Evolutionary conservation across 1,140 invertebrate species (phyloP).

Genomic region (Drosophila tropicalis): DNA sequence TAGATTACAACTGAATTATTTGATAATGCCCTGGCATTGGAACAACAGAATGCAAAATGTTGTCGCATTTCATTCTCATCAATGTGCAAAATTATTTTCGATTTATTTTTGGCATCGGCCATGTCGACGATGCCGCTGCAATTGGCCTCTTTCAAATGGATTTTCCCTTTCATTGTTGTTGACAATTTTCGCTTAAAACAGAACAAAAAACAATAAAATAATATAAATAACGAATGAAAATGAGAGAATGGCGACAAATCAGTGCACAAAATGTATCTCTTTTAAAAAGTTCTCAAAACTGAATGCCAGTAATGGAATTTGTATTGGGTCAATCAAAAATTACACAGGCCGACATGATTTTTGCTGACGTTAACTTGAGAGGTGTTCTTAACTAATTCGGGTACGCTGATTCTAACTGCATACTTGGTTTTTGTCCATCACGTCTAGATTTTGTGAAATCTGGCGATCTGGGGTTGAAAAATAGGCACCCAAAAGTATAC

Average conservation of each 20-base stretch:
- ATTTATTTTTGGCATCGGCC: slow-evolving; percentile 24
- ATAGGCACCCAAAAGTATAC: too few species aligned
- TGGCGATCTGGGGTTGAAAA: too few species aligned
- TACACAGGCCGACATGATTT: too few species aligned
- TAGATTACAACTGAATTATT: slow-evolving; percentile 57
- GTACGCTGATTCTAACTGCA: too few species aligned
- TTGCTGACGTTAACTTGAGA: too few species aligned
- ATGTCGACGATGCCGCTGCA: background rate
- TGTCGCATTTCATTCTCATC: slow-evolving; percentile 26
- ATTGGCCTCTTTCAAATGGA: slow-evolving; percentile 11
- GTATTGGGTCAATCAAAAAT: slow-evolving; percentile 3
- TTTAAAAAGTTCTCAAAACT: background rate
- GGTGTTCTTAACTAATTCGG: too few species aligned
- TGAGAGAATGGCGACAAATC: background rate
- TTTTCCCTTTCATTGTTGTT: slow-evolving; percentile 8
- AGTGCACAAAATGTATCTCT: background rate
- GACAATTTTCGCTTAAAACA: background rate
- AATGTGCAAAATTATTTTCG: slow-evolving; percentile 32
- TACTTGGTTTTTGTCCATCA: too few species aligned
- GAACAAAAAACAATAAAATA: background rate
- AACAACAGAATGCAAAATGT: background rate
- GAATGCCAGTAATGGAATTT: background rate
- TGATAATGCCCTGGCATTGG: slow-evolving; percentile 40
- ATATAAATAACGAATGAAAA: background rate
- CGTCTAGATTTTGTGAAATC: too few species aligned